Conservation (phyloP, 2,888 invertebrate genomes). For the Ypsolopha sequella region DNA sequence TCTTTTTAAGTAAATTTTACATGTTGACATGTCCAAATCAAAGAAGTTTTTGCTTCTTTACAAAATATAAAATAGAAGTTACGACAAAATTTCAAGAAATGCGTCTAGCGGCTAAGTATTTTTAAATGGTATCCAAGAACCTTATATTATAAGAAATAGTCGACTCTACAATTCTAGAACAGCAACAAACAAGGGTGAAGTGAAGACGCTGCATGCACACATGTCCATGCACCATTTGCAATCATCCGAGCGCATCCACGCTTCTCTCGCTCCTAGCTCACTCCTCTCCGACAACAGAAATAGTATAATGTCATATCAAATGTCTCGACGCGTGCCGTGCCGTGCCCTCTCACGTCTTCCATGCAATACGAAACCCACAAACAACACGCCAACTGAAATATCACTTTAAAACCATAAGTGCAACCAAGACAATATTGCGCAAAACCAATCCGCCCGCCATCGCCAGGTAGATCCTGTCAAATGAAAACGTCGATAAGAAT, state of each 20-base stretch:
- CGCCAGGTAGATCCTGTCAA: not conserved
- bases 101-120: too few relatives aligned
- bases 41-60: too few relatives aligned
- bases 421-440: constrained; percentile 1
- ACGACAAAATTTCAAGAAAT: too few relatives aligned
- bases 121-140: too few relatives aligned
- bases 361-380: constrained; percentile 1
- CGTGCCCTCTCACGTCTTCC: constrained; percentile 11
- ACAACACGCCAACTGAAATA: constrained; percentile 3
- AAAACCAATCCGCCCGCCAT: not conserved
- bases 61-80: too few relatives aligned
- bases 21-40: too few relatives aligned
- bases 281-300: constrained; percentile 35
- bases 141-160: too few relatives aligned
- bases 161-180: too few relatives aligned
- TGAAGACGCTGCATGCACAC: constrained; percentile 25
- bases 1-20: too few relatives aligned
- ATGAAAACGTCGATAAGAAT: constrained; percentile 2
- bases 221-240: constrained; percentile 64
- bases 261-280: not conserved
- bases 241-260: constrained; percentile 44
- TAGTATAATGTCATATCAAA: constrained; percentile 64
- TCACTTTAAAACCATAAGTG: not conserved
- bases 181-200: not conserved
- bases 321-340: constrained; percentile 42